Base-by-base conservation (phyloP, 2,113 vertebrate species). In the Pterocles orientalis region DNA sequence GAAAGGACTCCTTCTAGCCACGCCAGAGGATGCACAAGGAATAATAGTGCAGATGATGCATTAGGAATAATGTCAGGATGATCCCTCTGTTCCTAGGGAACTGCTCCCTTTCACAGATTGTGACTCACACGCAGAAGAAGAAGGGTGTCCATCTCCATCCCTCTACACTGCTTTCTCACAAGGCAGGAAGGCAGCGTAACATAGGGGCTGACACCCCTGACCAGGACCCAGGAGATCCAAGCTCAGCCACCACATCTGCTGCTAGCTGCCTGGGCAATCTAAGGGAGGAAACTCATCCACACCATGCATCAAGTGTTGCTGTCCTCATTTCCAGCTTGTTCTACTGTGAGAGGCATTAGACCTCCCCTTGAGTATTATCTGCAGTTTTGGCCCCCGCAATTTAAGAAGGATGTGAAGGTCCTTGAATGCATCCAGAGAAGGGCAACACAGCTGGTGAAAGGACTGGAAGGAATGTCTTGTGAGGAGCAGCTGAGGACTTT, bases 261-360 rank as follows among this genome's bases (percentile, higher is more conserved):
- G 50, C 50, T 64, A 70, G 60, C 41, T 57, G 51, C 62, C 70
- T 18, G 29, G 39, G 34, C 51, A 75, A 57, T 6, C 65, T 33
- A 51, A 34, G 20, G 45, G 26, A 73, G 41, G 14, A 90, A 73
- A 61, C 15, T n/a, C 57, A 36, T 6, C 34, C 1, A 2, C 3
- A 2, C n/a, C 0, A 0, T 3, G 9, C 24, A 48, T 11, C 51
- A 33, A 33, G 14, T 28, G 33, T 2, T 5, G 23, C 24, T 48
- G 6, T 50, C 58, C 62, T 48, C 14, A 34, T 41, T 51, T 70
- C 60, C 64, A 85, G 31, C 64, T 39, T 53, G 18, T 13, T 62
- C 51, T 82, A 21, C 51, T 43, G 47, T 0, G 1, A 71, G 1
- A 71, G 68, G 43, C 68, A 47, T 3, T 29, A 58, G 45, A 29